Evolutionary conservation across 2,888 invertebrate species (phyloP), one percentile per base, ranked within the genome.

Genomic region (Pristionchus entomophagus): DNA sequence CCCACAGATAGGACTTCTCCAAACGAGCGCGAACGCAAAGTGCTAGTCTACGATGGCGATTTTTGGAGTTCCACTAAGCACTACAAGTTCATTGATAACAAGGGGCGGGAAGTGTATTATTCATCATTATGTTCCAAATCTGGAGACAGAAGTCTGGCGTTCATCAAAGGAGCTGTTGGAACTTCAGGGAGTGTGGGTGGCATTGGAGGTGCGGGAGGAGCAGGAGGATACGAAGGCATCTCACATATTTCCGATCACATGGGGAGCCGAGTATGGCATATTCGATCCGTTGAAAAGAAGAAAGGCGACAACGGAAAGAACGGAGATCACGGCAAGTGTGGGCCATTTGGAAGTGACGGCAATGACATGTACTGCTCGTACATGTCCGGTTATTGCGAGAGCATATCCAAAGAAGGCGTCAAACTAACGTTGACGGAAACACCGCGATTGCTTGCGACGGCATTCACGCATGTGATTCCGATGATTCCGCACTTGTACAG

Each of bases 291-390:
- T 26, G 26, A 49, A 19, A 17, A 17, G 17, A n/a, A 51, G 14
- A 1, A 26, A 8, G 78, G 78, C 2, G 51, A 49, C 2, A 6
- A 5, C 2, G 78, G 78, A n/a, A 29, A n/a, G 49, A 38, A 78
- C 26, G 78, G 78, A 17, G 29, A 14, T 26, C 26, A 26, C 19
- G 78, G 78, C 22, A 12, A 4, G 4, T 2, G n/a, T 3, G 78
- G 78, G 17, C 32, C 49, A 8, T 26, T 19, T 4, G 78, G 78
- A 19, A 14, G 17, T 1, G 29, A 78, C 38, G 78, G 78, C 32
- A 45, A 78, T 49, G 69, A 69, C 69, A 38, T 69, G 45, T 45
- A 14, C 45, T 45, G n/a, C n/a, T n/a, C n/a, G 69, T n/a, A 38
- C 69, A 4, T 10, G 4, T n/a, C n/a, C 4, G n/a, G n/a, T 4